Evolutionary conservation across 1,140 invertebrate species (phyloP).

Genomic region (Pseudomyrmex dendroicus): DNA sequence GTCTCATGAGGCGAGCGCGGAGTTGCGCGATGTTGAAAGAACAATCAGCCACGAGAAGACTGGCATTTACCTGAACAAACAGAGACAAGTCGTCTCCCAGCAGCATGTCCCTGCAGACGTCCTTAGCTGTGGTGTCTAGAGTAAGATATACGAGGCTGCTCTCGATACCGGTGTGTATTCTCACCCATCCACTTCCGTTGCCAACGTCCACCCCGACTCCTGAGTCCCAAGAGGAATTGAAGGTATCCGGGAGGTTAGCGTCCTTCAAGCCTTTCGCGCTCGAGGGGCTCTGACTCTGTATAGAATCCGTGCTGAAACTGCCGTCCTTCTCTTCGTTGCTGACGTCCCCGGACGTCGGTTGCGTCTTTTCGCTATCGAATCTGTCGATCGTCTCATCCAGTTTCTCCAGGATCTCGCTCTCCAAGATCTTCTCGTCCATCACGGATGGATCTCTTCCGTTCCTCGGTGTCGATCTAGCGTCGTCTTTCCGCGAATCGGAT

Average conservation of each 20-base stretch:
- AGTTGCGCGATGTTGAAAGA: slow-evolving; percentile 58
- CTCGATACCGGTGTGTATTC: slow-evolving; percentile 87
- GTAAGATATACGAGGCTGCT: slow-evolving; percentile 87
- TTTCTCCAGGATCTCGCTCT: slow-evolving; percentile 78
- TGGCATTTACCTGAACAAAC: slow-evolving; percentile 86
- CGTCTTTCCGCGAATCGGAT: not conserved
- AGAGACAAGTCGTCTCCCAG: slow-evolving; percentile 86
- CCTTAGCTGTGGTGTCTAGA: slow-evolving; percentile 86
- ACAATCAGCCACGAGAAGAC: slow-evolving; percentile 63
- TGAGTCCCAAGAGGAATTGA: slow-evolving; percentile 83
- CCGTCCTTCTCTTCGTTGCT: slow-evolving; percentile 63
- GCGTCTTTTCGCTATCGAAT: slow-evolving; percentile 76
- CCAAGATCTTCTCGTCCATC: slow-evolving; percentile 65
- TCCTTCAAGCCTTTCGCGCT: slow-evolving; percentile 60
- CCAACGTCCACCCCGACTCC: slow-evolving; percentile 81
- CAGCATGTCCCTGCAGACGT: slow-evolving; percentile 87
- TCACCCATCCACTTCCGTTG: slow-evolving; percentile 86
- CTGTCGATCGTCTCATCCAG: slow-evolving; percentile 81
- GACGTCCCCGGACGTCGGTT: slow-evolving; percentile 35
- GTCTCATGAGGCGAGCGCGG: slow-evolving; percentile 13
- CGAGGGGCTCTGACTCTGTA: slow-evolving; percentile 72
- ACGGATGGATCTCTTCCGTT: not conserved
- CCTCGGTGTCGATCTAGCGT: not conserved
- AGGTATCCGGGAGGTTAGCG: slow-evolving; percentile 70
- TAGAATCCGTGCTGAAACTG: slow-evolving; percentile 79